phyloP scores from a whole-genome alignment of 2,797 vertebrate genomes.

The Lacerta agilis region DNA sequence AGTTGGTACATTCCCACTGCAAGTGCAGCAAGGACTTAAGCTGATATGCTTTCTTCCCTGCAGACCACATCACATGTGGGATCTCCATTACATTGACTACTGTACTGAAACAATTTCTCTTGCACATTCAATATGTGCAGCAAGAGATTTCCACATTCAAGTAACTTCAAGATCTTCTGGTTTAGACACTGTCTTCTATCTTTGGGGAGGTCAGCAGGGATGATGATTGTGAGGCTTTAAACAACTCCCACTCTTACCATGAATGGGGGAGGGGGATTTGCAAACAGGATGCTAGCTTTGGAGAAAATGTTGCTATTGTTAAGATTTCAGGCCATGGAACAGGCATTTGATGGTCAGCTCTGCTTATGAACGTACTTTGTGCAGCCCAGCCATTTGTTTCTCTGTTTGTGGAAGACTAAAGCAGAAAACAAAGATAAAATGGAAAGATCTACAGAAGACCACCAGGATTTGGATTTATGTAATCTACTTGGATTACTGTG shows the following conservation, averaged over 20 bases:
- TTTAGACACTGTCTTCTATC: neutral
- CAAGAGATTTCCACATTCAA: neutral
- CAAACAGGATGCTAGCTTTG: neutral
- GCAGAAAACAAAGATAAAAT: conserved; percentile 74
- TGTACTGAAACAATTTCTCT: neutral
- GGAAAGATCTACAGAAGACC: conserved; percentile 77
- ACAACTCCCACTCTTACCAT: neutral
- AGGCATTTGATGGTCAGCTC: conserved; percentile 11
- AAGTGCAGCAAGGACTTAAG: neutral
- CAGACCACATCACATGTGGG: neutral
- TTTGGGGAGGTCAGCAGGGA: neutral
- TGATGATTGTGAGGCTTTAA: neutral
- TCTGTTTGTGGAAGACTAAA: conserved; percentile 61
- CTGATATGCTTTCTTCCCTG: neutral
- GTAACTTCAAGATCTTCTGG: neutral
- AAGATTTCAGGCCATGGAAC: neutral
- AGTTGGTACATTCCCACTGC: neutral
- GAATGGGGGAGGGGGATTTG: neutral
- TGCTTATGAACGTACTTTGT: conserved; percentile 46
- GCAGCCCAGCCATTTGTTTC: conserved; percentile 40
- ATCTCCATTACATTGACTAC: neutral
- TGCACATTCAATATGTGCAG: neutral
- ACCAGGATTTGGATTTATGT: conserved; percentile 82
- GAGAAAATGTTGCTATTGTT: neutral
- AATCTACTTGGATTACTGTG: conserved; percentile 84